Evolutionary conservation across 2,113 vertebrate genomes (phyloP).

Genomic region (Enhydra lutris): DNA sequence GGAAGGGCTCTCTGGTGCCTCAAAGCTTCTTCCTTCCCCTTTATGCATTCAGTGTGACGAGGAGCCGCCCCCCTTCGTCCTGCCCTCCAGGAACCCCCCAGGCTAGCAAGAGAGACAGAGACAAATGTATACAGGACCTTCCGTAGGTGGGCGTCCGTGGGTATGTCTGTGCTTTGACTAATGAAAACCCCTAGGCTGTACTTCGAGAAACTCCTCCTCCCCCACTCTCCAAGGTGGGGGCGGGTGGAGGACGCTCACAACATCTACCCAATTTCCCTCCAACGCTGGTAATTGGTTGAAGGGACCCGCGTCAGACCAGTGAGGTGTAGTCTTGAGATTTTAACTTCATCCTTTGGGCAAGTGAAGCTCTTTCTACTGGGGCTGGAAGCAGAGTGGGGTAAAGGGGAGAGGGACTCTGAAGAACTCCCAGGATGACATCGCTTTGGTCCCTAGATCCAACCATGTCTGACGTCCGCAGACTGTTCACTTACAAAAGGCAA

Average conservation of each 20-base stretch:
- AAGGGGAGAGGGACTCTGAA: not conserved
- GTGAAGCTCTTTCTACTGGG: not conserved
- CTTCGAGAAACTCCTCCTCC: not conserved
- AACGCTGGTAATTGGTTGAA: not conserved
- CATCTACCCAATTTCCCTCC: not conserved
- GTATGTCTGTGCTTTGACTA: not conserved
- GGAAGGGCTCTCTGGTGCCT: not conserved
- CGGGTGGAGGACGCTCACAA: not conserved
- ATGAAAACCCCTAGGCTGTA: not conserved
- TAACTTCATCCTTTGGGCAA: not conserved
- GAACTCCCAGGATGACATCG: not conserved
- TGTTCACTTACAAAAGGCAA: not conserved
- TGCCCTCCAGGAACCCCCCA: no score
- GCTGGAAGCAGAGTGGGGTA: no score
- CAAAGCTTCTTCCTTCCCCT: not conserved
- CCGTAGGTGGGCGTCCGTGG: fast-evolving
- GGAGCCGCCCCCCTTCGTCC: not conserved
- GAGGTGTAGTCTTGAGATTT: not conserved
- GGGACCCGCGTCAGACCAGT: not conserved
- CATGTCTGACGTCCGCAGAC: not conserved
- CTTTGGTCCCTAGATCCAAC: not conserved
- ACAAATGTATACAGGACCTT: no score
- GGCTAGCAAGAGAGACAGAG: not conserved
- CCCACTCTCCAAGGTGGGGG: not conserved
- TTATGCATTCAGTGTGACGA: not conserved